Percentiles rank a stretch among this genome's conserved stretches.
Conservation (phyloP, 2,888 invertebrate species). For the Acleris laterana region DNA sequence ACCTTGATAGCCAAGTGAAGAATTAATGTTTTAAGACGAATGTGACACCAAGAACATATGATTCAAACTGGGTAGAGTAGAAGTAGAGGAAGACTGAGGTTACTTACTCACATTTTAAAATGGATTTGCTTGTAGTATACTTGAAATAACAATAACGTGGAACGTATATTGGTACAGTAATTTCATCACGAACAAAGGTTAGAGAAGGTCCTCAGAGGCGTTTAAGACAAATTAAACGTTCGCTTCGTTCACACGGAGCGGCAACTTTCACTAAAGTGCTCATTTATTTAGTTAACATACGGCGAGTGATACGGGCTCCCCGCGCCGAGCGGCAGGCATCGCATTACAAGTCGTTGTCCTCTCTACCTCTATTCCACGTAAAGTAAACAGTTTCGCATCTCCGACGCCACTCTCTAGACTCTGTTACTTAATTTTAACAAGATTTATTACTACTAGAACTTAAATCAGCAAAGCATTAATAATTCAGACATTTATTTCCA, state of each 20-base stretch:
- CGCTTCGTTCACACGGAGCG: conserved; percentile 50
- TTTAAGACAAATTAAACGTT: conserved; percentile 56
- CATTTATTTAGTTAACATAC: conserved; percentile 54
- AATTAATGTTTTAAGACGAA: too few species aligned
- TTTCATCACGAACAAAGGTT: conserved; percentile 38
- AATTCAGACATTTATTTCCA: background rate
- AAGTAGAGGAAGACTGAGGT: too few species aligned
- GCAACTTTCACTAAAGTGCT: conserved; percentile 60
- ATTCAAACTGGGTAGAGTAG: background rate
- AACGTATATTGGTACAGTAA: conserved; percentile 37
- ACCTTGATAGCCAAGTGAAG: too few species aligned
- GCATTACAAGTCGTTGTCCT: conserved; percentile 36
- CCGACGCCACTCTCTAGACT: conserved; percentile 1
- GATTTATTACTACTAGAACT: background rate
- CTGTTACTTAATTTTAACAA: conserved; percentile 3
- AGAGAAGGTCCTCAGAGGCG: conserved; percentile 46
- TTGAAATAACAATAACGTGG: conserved; percentile 17
- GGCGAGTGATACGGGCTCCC: conserved; percentile 36
- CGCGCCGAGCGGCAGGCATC: conserved; percentile 29
- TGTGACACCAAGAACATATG: too few species aligned
- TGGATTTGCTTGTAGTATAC: conserved; percentile 3
- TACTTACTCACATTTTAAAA: background rate
- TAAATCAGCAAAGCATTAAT: background rate
- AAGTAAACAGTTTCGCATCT: conserved; percentile 30
- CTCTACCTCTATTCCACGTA: conserved; percentile 18